A percentile compares a stretch with the other conserved stretches of the same genome.
Evolutionary conservation across 2,888 invertebrate genomes (phyloP).

Genomic region (Protula sp.): DNA sequence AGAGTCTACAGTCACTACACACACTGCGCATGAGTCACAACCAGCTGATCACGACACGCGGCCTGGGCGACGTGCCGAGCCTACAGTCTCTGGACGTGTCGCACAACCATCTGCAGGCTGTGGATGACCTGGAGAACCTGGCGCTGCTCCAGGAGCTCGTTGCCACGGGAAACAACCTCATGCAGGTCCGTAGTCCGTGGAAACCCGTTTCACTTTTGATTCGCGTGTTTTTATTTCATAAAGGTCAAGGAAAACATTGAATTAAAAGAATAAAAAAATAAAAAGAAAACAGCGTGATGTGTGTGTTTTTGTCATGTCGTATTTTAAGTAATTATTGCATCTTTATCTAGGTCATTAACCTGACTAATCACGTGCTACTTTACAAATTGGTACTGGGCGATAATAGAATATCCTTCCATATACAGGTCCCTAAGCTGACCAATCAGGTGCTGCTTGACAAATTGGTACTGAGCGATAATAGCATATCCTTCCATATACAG

Average conservation of each 20-base stretch:
- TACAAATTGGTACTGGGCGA: slow-evolving; percentile 34
- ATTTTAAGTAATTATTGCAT: too few relatives aligned
- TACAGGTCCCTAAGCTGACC: too few relatives aligned
- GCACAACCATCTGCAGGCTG: slow-evolving; percentile 40
- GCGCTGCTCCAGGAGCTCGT: slow-evolving; percentile 37
- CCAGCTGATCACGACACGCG: slow-evolving; percentile 41
- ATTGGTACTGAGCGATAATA: slow-evolving; percentile 41
- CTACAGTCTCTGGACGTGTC: slow-evolving; percentile 44
- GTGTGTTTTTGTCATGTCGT: too few relatives aligned
- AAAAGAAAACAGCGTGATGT: too few relatives aligned
- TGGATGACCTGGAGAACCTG: slow-evolving; percentile 34
- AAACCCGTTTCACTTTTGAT: background rate
- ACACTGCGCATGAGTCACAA: slow-evolving; percentile 38
- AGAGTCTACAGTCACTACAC: slow-evolving; percentile 35
- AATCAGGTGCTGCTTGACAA: slow-evolving; percentile 44
- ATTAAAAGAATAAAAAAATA: too few relatives aligned
- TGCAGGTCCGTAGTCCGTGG: slow-evolving; percentile 36
- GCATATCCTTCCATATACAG: slow-evolving; percentile 35
- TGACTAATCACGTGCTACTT: slow-evolving; percentile 44
- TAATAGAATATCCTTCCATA: slow-evolving; percentile 47
- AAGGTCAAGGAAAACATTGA: too few relatives aligned
- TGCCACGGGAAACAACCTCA: slow-evolving; percentile 38
- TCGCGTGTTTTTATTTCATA: too few relatives aligned
- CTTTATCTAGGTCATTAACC: too few relatives aligned
- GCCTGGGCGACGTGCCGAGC: slow-evolving; percentile 33